Evolutionary conservation across 2,797 vertebrate genomes (phyloP).

Genomic region (Thalassophryne amazonica): DNA sequence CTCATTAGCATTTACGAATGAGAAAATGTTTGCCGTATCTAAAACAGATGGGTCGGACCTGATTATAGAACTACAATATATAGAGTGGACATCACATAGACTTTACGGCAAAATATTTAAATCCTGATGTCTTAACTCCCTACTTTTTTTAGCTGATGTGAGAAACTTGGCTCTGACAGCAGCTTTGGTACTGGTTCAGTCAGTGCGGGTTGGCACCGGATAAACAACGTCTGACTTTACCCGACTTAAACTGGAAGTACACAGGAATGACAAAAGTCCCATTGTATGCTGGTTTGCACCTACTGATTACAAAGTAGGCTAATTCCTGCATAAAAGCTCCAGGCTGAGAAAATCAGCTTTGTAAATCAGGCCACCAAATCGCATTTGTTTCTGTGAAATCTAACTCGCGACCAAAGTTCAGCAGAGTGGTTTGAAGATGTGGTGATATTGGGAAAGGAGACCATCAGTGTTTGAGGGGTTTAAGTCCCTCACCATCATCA

Average conservation of each 20-base stretch:
- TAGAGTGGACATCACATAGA: no score
- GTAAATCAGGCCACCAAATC: slow-evolving; percentile 49
- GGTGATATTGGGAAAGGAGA: slow-evolving; percentile 6
- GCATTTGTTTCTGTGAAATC: slow-evolving; percentile 37
- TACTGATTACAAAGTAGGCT: slow-evolving; percentile 53
- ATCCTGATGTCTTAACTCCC: slow-evolving; percentile 14
- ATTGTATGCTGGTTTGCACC: slow-evolving; percentile 48
- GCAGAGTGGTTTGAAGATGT: slow-evolving; percentile 16
- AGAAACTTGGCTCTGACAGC: slow-evolving; percentile 8
- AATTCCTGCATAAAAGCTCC: slow-evolving; percentile 56
- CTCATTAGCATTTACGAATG: not conserved
- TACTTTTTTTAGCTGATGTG: slow-evolving; percentile 2
- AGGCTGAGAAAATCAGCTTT: slow-evolving; percentile 51
- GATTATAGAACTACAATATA: no score
- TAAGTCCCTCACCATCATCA: no score
- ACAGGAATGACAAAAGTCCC: slow-evolving; percentile 43
- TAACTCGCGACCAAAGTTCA: slow-evolving; percentile 38
- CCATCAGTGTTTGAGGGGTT: not conserved
- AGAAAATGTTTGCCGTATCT: not conserved
- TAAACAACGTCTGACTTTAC: slow-evolving; percentile 45
- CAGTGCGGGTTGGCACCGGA: slow-evolving; percentile 11
- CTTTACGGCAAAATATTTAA: slow-evolving; percentile 6
- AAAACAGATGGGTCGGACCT: no score
- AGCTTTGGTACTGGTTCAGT: not conserved
- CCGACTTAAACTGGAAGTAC: slow-evolving; percentile 10